Base-by-base conservation (phyloP, 1,140 invertebrate genomes). In the Radopholus similis region DNA sequence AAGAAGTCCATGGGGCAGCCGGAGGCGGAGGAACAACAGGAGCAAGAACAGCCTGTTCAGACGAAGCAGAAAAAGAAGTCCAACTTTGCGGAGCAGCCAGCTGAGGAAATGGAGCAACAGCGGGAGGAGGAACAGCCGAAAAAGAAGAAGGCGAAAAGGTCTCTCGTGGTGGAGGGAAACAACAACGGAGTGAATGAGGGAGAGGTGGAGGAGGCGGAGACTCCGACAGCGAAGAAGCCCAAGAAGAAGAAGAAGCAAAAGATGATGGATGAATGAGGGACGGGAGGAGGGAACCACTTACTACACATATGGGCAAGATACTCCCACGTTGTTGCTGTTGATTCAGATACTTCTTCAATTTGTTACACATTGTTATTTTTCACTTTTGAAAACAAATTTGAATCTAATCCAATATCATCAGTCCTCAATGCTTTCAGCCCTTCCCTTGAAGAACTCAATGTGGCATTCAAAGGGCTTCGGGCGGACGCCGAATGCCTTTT, bases 1-100 rank as follows among this genome's bases (percentile, higher is more conserved):
- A 40, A 60, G 15, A 60, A 60, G 28, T 5, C 11, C 4, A 40
- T 9, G 55, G 34, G 9, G 34, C n/a, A 28, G n/a, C 44, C 6
- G 5, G 44, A 5, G 4, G 44, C 18, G 6, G 44, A 47, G 26
- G 44, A 47, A 6, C 4, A 56, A 56, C 23, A 56, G 2, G 23
- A 56, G 54, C 2, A 0, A 5, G 54, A 56, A 47, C n/a, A 56
- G 38, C 4, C n/a, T n/a, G 54, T 56, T 4, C n/a, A 56, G 44
- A 47, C 18, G 44, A 47, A 47, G 26, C 18, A 47, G 44, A 84
- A 66, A 77, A 84, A 56, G 44, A 47, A 47, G 6, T 23, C 6
- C 6, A 18, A 47, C 18, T 23, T 4, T 21, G 26, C 18, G 18
- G 18, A 0, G 26, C 18, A 47, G 4, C 44, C 26, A 15, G 38